Percentiles rank a stretch among this genome's conserved stretches.
phyloP scores from a whole-genome alignment of 2,113 vertebrate species.

The Phylloscopus trochilus region DNA sequence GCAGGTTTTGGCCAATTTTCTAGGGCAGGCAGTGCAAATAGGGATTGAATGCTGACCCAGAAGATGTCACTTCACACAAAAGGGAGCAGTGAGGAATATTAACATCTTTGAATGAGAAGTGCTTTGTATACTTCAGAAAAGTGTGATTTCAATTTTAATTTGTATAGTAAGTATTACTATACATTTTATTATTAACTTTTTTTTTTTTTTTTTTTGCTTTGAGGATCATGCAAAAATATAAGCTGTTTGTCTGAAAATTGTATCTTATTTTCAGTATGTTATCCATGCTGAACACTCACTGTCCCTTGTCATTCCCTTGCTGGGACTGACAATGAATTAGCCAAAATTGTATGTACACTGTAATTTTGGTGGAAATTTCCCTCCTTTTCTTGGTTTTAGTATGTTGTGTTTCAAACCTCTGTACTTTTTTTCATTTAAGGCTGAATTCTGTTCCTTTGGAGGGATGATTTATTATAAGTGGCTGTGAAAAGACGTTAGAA shows the following conservation, averaged over 20 bases:
- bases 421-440: neutral
- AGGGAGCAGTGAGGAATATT: neutral
- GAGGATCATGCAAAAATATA: neutral
- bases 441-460: neutral
- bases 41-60: neutral
- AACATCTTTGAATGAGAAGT: neutral
- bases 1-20: neutral
- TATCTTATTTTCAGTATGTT: neutral
- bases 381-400: neutral
- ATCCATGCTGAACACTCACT: neutral
- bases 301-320: neutral
- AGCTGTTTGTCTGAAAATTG: neutral
- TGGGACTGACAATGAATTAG: neutral
- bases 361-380: neutral
- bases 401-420: neutral
- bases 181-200: neutral
- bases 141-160: neutral
- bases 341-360: neutral
- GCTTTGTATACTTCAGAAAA: neutral
- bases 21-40: neutral
- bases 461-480: conserved; percentile 3
- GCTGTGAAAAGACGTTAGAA: conserved; percentile 1
- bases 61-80: neutral
- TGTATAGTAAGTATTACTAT: neutral
- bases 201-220: too few species aligned